Percentiles rank a stretch among this genome's conserved stretches.
Conservation (phyloP, 2,113 vertebrate genomes). For the Opisthocomus hoazin region DNA sequence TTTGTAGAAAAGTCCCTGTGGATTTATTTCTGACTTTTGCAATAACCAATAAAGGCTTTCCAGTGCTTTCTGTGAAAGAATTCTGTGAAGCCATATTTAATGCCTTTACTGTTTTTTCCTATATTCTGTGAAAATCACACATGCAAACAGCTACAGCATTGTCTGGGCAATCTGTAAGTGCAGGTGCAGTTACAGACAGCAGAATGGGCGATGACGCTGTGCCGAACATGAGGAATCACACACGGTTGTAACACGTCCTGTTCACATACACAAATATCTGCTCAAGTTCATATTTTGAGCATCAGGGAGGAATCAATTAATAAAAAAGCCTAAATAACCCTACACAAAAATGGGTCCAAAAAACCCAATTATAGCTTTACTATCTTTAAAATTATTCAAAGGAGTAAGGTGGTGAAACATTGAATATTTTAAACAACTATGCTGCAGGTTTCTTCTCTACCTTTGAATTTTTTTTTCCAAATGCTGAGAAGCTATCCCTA, state of each 20-base stretch:
- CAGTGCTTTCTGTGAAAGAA: neutral
- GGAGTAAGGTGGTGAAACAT: neutral
- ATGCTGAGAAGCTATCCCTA: neutral
- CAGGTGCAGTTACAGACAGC: neutral
- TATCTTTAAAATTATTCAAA: neutral
- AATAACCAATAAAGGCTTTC: neutral
- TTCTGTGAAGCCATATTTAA: neutral
- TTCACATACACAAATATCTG: neutral
- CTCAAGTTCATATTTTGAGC: neutral
- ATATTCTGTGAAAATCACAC: neutral
- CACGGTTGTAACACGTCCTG: neutral
- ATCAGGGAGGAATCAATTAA: neutral
- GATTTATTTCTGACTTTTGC: slow-evolving; percentile 18
- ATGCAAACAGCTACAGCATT: neutral
- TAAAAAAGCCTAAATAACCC: neutral
- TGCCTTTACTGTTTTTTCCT: neutral
- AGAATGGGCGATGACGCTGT: fast-evolving
- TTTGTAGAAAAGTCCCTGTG: slow-evolving; percentile 5
- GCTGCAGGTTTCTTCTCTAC: neutral
- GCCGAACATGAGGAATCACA: neutral
- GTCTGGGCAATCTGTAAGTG: neutral
- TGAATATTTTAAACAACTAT: neutral
- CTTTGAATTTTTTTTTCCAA: neutral
- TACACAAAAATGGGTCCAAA: neutral
- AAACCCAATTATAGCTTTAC: neutral